These are phyloP conservation scores for Eristalis arbustorum DNA, from an alignment of 2,888 invertebrate genomes.

Conservation along the genomic window DNA sequence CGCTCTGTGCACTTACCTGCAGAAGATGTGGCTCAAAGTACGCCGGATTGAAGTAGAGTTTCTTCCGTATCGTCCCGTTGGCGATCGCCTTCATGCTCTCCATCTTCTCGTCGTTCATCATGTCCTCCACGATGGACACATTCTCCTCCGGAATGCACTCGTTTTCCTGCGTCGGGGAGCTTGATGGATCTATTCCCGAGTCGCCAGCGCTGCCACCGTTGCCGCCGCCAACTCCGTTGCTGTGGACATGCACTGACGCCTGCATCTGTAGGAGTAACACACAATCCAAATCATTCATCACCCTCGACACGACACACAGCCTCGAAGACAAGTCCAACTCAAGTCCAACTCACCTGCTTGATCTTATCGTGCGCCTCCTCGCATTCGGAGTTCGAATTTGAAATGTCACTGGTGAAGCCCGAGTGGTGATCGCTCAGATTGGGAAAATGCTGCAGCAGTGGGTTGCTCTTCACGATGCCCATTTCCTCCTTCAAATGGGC, in stretches of 20 bases:
- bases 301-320: slow-evolving; percentile 10
- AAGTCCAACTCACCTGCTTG: slow-evolving; percentile 76
- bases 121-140: slow-evolving; percentile 91
- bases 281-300: background rate
- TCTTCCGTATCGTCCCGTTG: slow-evolving; percentile 87
- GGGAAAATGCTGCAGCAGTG: slow-evolving; percentile 85
- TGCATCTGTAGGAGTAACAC: slow-evolving; percentile 81
- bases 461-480: slow-evolving; percentile 90
- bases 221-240: slow-evolving; percentile 71
- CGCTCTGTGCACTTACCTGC: slow-evolving; percentile 83
- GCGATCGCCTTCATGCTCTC: slow-evolving; percentile 84
- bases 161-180: slow-evolving; percentile 79
- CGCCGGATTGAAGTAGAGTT: slow-evolving; percentile 93
- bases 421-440: slow-evolving; percentile 81
- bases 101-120: slow-evolving; percentile 84
- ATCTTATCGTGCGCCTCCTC: slow-evolving; percentile 80
- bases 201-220: slow-evolving; percentile 47
- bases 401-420: slow-evolving; percentile 82
- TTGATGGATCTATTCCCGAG: slow-evolving; percentile 73
- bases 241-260: slow-evolving; percentile 88
- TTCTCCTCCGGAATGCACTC: slow-evolving; percentile 92
- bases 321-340: slow-evolving; percentile 57
- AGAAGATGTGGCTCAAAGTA: slow-evolving; percentile 94
- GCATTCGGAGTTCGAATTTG: slow-evolving; percentile 85
- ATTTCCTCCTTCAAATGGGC: slow-evolving; percentile 82